Conservation (phyloP, 1,140 invertebrate species). For the Drosophila persimilis region DNA sequence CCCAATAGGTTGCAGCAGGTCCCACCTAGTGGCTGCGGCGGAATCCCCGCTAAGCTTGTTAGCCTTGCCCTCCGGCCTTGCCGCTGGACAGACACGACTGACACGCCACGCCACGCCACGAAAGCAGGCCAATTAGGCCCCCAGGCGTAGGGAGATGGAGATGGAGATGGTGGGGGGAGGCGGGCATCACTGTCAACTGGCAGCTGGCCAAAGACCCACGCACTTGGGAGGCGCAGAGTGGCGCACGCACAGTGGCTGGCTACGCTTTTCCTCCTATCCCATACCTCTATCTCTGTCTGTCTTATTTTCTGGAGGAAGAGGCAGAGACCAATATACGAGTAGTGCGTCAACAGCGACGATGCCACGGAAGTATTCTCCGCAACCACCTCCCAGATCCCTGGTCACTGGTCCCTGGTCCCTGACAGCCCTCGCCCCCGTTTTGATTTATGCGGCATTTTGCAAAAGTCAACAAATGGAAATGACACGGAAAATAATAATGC, state of each 20-base stretch:
- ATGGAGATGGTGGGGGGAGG: neutral
- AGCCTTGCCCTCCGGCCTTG: constrained; percentile 22
- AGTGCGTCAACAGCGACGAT: constrained; percentile 44
- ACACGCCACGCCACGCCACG: constrained; percentile 17
- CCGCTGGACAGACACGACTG: constrained; percentile 25
- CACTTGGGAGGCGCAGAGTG: constrained; percentile 7
- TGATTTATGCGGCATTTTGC: constrained; percentile 76
- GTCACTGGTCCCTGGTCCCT: constrained; percentile 18
- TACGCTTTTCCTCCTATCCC: constrained; percentile 12
- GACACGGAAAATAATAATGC: constrained; percentile 58
- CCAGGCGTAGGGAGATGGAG: neutral
- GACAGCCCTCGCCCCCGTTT: constrained; percentile 44
- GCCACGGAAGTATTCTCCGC: constrained; percentile 39
- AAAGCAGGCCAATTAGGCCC: constrained; percentile 46
- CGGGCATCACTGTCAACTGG: constrained; percentile 23
- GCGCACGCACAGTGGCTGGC: constrained; percentile 39
- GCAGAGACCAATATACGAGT: neutral
- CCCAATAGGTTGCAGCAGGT: no score
- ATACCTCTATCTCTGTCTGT: no score
- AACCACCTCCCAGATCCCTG: constrained; percentile 2
- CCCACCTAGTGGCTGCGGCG: no score
- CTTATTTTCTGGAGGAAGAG: neutral
- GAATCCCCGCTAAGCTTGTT: neutral
- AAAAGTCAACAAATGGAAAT: constrained; percentile 78
- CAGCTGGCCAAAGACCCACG: constrained; percentile 43